These are phyloP conservation scores for Heliornis fulica DNA, from an alignment of 2,113 vertebrate genomes.

Conservation along the genomic window DNA sequence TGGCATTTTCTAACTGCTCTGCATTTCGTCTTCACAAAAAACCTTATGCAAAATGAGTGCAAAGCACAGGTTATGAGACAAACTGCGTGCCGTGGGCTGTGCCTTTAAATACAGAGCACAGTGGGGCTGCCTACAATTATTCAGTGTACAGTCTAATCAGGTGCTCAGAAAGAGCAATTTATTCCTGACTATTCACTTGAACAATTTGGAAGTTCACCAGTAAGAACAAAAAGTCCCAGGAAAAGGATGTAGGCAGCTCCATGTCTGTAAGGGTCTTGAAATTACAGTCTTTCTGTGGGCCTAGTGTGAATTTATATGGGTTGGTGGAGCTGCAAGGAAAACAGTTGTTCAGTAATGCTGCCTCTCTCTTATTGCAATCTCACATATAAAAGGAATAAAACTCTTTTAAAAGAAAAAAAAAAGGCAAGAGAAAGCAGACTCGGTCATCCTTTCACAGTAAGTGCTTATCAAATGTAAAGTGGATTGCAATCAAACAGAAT, in stretches of 20 bases:
- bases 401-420: background rate
- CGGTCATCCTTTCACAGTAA: conserved; percentile 12
- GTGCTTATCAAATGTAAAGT: conserved; percentile 38
- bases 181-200: conserved; percentile 32
- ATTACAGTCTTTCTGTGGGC: background rate
- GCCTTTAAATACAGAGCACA: background rate
- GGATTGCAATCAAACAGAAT: conserved; percentile 43
- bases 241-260: conserved; percentile 21
- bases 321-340: conserved; percentile 14
- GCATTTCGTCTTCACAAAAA: background rate
- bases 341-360: conserved; percentile 15
- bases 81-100: background rate
- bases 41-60: background rate
- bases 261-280: background rate
- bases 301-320: background rate
- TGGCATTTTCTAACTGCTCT: background rate
- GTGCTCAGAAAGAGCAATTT: conserved; percentile 28
- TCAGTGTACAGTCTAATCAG: background rate
- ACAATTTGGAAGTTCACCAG: conserved; percentile 37
- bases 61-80: background rate
- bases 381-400: conserved; percentile 8
- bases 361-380: background rate
- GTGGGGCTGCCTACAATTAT: background rate
- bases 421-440: background rate
- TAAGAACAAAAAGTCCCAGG: conserved; percentile 18